Evolutionary conservation across 2,888 invertebrate species (phyloP).

Genomic region (Nebria salina): DNA sequence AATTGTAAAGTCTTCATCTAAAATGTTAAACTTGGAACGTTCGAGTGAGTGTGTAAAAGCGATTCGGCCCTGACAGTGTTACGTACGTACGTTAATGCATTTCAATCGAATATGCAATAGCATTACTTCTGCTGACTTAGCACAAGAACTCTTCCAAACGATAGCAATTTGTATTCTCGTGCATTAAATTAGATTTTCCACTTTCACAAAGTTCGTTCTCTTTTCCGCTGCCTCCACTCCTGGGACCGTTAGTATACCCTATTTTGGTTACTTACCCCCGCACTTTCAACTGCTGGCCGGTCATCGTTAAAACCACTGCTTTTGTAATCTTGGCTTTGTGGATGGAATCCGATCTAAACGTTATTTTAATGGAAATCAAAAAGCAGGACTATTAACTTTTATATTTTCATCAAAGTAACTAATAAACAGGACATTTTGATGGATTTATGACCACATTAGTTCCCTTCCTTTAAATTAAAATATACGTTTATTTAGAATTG

Average conservation of each 20-base stretch:
- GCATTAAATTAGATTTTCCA: slow-evolving; percentile 45
- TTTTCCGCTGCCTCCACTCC: background rate
- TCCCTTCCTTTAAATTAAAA: no score
- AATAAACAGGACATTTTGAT: background rate
- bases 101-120: slow-evolving; percentile 38
- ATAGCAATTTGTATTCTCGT: slow-evolving; percentile 7
- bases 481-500: no score
- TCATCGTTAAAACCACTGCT: background rate
- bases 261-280: background rate
- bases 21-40: background rate
- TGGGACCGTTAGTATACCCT: background rate
- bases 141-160: slow-evolving; percentile 8
- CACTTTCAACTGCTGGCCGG: background rate
- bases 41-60: background rate
- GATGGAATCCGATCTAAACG: background rate
- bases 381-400: background rate
- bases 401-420: background rate
- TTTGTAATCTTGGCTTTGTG: background rate
- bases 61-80: background rate
- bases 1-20: background rate
- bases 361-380: background rate
- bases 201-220: slow-evolving; percentile 25
- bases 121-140: slow-evolving; percentile 26
- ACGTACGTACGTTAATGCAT: slow-evolving; percentile 26
- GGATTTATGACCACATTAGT: background rate